Base-by-base conservation (phyloP, 2,797 vertebrate species). In the Loriculus beryllinus region DNA sequence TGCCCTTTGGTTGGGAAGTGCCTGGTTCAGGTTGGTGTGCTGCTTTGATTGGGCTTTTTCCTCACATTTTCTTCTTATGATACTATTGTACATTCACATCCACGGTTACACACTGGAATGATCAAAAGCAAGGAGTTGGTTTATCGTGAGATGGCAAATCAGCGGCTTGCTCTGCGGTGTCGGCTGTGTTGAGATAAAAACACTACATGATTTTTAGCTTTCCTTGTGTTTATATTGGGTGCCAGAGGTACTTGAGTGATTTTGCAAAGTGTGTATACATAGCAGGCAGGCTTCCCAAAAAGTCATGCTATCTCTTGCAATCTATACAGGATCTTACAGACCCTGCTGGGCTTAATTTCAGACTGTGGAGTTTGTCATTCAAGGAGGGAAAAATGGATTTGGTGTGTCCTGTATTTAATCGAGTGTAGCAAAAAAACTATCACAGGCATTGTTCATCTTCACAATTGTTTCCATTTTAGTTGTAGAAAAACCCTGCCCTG, bases 381-480 rank as follows among this genome's bases (percentile, higher is more conserved):
- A 67, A 92, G 86, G 78, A 81, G 67, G 6, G n/a, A 69, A 60
- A 93, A 90, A 63, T 23, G 56, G 26, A 31, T 91, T 95, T 90
- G 72, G 76, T 88, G 37, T 82, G 40, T 76, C 40, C 82, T 93
- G 79, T 82, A 71, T 90, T 96, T 96, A 96, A 97, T 96, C 92
- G 88, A 94, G n/a, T 67, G 77, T 80, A 84, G 85, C 28, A 90
- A 84, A 95, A 89, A 87, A 69, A 33, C 21, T 90, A 83, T 82
- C 70, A 42, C 77, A 86, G 85, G 52, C 93, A 80, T 94, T 20
- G 0, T 96, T 96, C 67, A 49, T 94, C 91, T 92, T 90, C 1
- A 0, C n/a, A 62, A 88, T 86, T 75, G 56, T 88, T 95, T 94
- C 82, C 63, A 25, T 91, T 92, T 95, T 76, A 79, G 79, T 74